Evolutionary conservation across 1,140 invertebrate genomes (phyloP).

Genomic region (Pollicipes pollicipes): DNA sequence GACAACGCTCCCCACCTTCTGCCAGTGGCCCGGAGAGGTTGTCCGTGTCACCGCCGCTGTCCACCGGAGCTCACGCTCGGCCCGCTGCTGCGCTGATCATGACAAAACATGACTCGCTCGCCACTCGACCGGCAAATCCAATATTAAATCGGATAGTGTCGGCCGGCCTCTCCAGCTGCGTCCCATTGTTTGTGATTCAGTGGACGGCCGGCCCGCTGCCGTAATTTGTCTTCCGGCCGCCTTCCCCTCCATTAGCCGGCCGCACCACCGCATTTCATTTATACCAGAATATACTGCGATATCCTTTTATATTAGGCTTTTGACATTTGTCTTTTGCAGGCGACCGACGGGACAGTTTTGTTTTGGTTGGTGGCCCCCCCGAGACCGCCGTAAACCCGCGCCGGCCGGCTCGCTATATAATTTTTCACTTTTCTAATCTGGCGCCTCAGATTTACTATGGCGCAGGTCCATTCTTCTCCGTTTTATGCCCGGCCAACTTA

Average conservation of each 20-base stretch:
- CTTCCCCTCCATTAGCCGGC: neutral
- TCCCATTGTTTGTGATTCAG: neutral
- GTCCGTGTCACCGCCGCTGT: too few relatives aligned
- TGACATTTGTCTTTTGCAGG: neutral
- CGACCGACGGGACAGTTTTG: neutral
- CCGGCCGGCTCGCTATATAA: neutral
- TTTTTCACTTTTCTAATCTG: constrained; percentile 2
- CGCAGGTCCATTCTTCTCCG: neutral
- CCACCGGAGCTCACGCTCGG: too few relatives aligned
- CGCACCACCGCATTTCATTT: neutral
- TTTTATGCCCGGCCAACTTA: neutral
- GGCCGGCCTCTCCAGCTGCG: too few relatives aligned
- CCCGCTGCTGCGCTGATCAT: too few relatives aligned
- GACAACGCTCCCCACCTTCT: too few relatives aligned
- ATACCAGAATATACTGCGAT: neutral
- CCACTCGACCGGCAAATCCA: too few relatives aligned
- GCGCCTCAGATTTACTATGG: neutral
- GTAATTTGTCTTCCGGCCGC: neutral
- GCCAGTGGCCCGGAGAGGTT: too few relatives aligned
- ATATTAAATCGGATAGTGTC: too few relatives aligned
- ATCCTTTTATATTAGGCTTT: neutral
- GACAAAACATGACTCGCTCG: too few relatives aligned
- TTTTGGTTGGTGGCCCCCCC: neutral
- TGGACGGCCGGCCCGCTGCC: too few relatives aligned
- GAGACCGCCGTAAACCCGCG: neutral